phyloP scores from a whole-genome alignment of 1,140 invertebrate species.

The Dryas iulia region DNA sequence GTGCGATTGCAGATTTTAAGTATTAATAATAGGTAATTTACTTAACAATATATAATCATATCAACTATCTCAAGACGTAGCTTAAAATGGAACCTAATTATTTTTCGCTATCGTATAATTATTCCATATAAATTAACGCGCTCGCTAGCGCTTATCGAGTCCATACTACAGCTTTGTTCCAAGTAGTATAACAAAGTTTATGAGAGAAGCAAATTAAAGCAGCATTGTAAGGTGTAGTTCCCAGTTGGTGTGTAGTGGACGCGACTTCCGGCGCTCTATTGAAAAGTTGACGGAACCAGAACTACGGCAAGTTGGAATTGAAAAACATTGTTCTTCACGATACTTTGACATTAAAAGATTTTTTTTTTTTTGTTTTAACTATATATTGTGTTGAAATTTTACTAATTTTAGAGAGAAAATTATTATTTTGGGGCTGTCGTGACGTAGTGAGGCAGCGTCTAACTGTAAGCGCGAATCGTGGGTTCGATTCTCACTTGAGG shows the following conservation, averaged over 20 bases:
- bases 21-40: no score
- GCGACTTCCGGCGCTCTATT: constrained; percentile 15
- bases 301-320: constrained; percentile 32
- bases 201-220: constrained; percentile 21
- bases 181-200: constrained; percentile 17
- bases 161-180: neutral
- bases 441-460: no score
- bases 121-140: neutral
- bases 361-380: neutral
- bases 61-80: neutral
- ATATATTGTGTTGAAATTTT: no score
- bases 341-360: neutral
- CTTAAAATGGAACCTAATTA: neutral
- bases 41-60: no score
- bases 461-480: no score
- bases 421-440: no score
- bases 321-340: constrained; percentile 36
- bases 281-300: constrained; percentile 16
- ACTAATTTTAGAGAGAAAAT: no score
- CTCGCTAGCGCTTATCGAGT: neutral
- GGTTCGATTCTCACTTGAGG: no score
- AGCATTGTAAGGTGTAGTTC: constrained; percentile 16
- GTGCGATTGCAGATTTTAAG: no score
- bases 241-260: constrained; percentile 13
- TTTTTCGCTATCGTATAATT: neutral